Percentiles rank a stretch among this genome's conserved stretches.
These are phyloP conservation scores for Pantherophis vulpinus DNA, from an alignment of 2,797 vertebrate species.

Conservation along the genomic window DNA sequence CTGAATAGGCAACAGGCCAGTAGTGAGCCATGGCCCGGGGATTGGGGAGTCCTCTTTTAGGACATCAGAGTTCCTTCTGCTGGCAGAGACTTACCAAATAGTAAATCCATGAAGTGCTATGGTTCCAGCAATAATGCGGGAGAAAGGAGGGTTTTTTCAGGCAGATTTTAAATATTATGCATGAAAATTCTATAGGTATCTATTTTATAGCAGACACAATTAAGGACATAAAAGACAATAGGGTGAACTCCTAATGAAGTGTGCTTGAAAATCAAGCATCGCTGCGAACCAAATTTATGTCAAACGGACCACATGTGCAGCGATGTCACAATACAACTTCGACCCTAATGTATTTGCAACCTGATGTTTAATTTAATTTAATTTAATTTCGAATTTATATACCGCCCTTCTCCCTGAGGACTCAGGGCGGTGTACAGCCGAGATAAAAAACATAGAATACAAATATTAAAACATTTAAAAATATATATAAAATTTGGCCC, in stretches of 20 bases:
- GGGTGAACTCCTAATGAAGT: neutral
- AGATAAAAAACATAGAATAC: too few relatives aligned
- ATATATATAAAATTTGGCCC: too few relatives aligned
- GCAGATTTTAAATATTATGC: neutral
- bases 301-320: neutral
- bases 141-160: neutral
- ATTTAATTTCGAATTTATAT: too few relatives aligned
- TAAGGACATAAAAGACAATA: neutral
- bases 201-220: neutral
- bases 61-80: slow-evolving; percentile 17
- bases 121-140: neutral
- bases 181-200: neutral
- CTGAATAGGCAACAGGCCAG: neutral
- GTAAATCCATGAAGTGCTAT: neutral
- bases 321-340: neutral
- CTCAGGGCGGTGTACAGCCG: too few relatives aligned
- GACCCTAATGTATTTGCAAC: neutral
- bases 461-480: too few relatives aligned
- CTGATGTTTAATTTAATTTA: too few relatives aligned
- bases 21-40: too few relatives aligned
- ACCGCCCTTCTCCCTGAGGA: too few relatives aligned
- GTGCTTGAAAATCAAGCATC: neutral
- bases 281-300: neutral
- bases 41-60: neutral
- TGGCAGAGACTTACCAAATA: neutral